These are phyloP conservation scores for Clepsis dumicolana DNA, from an alignment of 2,888 invertebrate species.

Conservation along the genomic window DNA sequence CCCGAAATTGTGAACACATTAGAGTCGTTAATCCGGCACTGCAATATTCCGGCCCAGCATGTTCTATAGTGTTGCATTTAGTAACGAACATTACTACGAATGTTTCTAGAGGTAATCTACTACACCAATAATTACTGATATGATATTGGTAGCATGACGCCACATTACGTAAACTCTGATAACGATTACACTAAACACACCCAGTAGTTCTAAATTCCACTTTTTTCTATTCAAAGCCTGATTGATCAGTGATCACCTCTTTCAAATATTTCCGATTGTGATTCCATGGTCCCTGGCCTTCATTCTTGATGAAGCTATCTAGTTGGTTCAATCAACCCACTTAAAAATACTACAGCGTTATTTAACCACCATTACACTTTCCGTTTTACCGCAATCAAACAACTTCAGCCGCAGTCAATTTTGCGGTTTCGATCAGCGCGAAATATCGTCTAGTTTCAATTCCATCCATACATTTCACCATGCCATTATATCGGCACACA, in stretches of 20 bases:
- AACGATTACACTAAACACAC: background rate
- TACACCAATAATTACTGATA: background rate
- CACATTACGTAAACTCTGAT: background rate
- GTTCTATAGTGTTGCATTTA: no score
- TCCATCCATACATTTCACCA: conserved; percentile 12
- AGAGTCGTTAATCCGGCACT: no score
- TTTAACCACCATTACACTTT: background rate
- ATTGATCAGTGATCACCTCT: no score
- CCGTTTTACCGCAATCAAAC: background rate
- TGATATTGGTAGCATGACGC: background rate
- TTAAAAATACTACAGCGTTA: background rate
- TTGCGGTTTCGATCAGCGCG: background rate
- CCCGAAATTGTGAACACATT: no score
- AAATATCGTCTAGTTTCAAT: conserved; percentile 10
- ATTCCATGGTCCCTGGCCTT: no score
- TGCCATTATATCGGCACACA: conserved; percentile 11
- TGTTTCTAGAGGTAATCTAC: background rate
- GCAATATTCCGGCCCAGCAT: no score
- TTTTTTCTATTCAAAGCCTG: background rate
- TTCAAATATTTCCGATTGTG: no score
- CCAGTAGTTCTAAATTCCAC: background rate
- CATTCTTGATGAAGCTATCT: background rate
- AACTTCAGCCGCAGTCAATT: background rate
- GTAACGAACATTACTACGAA: background rate
- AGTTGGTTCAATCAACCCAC: background rate